Conservation (phyloP, 2,113 vertebrate genomes). For the Lophochroa leadbeateri region DNA sequence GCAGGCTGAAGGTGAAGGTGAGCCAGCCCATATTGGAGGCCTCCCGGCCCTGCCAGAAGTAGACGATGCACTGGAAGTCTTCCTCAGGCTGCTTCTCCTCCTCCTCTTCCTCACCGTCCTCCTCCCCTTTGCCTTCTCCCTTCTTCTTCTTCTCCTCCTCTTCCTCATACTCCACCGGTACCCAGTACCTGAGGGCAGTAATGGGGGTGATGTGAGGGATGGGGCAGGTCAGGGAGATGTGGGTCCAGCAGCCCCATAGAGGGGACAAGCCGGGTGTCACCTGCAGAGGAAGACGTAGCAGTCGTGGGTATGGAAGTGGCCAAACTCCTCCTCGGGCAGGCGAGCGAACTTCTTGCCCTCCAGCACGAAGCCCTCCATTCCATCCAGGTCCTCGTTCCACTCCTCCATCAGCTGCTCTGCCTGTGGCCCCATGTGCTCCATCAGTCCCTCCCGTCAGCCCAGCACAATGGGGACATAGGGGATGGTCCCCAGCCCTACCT, state of each 20-base stretch:
- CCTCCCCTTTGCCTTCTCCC: conserved; percentile 44
- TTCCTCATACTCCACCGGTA: conserved; percentile 91
- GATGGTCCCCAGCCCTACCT: conserved; percentile 72
- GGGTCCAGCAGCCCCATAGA: not conserved
- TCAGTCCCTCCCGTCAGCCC: not conserved
- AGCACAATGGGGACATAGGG: accelerated
- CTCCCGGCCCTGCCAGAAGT: conserved; percentile 98
- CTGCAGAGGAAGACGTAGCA: conserved; percentile 99
- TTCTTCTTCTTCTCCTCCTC: conserved; percentile 74
- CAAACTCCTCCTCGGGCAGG: conserved; percentile 95
- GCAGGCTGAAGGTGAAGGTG: conserved; percentile 97
- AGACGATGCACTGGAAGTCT: conserved; percentile 97
- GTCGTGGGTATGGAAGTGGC: conserved; percentile 95
- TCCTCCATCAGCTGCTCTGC: conserved; percentile 97
- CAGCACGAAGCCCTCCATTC: conserved; percentile 97
- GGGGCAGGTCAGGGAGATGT: accelerated
- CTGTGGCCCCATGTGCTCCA: not conserved
- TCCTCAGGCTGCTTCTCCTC: conserved; percentile 94
- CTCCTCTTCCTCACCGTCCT: conserved; percentile 71
- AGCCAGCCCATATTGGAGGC: conserved; percentile 99
- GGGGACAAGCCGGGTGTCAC: conserved; percentile 29
- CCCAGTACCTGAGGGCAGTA: conserved; percentile 87
- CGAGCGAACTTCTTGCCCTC: conserved; percentile 97
- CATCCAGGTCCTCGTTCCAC: conserved; percentile 97
- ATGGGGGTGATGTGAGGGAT: not conserved